Evolutionary conservation across 2,113 vertebrate species (phyloP), one percentile per base, ranked within the genome.

Genomic region (Mobula hypostoma): DNA sequence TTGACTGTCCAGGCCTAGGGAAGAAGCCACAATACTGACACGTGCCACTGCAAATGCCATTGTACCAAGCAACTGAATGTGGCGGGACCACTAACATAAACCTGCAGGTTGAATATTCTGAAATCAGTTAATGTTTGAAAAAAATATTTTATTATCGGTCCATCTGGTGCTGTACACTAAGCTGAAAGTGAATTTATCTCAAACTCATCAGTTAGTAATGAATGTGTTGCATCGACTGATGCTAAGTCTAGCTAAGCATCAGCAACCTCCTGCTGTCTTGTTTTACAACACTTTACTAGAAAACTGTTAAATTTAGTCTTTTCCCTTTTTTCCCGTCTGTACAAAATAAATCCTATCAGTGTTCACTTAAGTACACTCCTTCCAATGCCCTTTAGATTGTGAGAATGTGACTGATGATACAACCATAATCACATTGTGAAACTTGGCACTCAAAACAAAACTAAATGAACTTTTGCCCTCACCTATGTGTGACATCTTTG

Each of bases 361-460:
- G 80, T 95, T 95, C 95, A 82, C 76, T 79, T 79, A 95, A 95
- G 21, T 17, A 32, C 48, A n/a, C 95, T 94, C 94, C 94, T 79
- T 94, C 56, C 15, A 48, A 88, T 96, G 96, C 95, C 96, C 96
- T 95, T 94, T 94, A 32, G 32, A 72, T 29, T 14, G 56, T 63
- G 83, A 29, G 48, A 87, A 63, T 58, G 29, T 61, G 29, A 29
- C 83, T 63, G 8, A 88, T n/a, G 56, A 96, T 94, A 95, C 94
- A 77, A 48, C 95, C 95, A 96, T 95, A 96, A 95, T 96, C 96
- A 97, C 74, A 95, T 91, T 94, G 94, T 94, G 94, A 95, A 96
- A 95, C 58, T 96, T 95, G 97, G 96, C 96, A 97, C 96, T 95
- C 95, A 94, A 94, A 94, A 96, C 83, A 94, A 74, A 95, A 94